Evolutionary conservation across 2,797 vertebrate genomes (phyloP), one percentile per base, ranked within the genome.

Genomic region (Hypotaenidia okinawae): DNA sequence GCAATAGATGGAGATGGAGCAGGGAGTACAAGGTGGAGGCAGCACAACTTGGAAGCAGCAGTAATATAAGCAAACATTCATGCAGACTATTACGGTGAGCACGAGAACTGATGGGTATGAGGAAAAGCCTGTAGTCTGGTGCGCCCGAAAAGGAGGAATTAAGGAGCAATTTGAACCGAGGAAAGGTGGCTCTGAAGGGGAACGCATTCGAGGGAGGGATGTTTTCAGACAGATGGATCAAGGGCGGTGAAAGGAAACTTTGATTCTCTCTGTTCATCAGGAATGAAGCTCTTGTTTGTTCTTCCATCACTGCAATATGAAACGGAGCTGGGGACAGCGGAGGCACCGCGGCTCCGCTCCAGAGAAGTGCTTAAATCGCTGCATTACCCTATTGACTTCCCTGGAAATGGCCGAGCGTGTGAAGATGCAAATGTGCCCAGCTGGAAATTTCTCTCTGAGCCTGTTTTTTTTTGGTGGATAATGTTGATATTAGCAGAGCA

Each of bases 1-100:
- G 94, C 81, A 51, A 91, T 95, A 85, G 94, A 87, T 37, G 69
- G 88, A 95, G 96, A 95, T 82, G 75, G 91, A 95, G 87, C 95
- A 89, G 68, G 16, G 89, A 93, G 90, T 7, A 35, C 59, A 75
- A 83, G 84, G 89, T 92, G 63, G 88, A 96, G 84, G 92, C 87
- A 91, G 90, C 79, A 16, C 64, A 76, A 69, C 87, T 91, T 25
- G 55, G 93, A 92, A 92, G 92, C 87, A 95, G 90, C 41, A 15
- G 73, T 66, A 94, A 95, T 89, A 94, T 87, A 74, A 95, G 89
- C 93, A 89, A 95, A 90, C 81, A 22, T 96, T 96, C 90, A 70
- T 0, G 0, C 70, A 83, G 86, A 25, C 95, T 72, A 90, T 96
- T 95, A 95, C 1, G 3, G 72, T 10, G 51, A 95, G 88, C 73